These are phyloP conservation scores for Leptodactylus fuscus DNA, from an alignment of 2,113 vertebrate genomes.

Conservation along the genomic window DNA sequence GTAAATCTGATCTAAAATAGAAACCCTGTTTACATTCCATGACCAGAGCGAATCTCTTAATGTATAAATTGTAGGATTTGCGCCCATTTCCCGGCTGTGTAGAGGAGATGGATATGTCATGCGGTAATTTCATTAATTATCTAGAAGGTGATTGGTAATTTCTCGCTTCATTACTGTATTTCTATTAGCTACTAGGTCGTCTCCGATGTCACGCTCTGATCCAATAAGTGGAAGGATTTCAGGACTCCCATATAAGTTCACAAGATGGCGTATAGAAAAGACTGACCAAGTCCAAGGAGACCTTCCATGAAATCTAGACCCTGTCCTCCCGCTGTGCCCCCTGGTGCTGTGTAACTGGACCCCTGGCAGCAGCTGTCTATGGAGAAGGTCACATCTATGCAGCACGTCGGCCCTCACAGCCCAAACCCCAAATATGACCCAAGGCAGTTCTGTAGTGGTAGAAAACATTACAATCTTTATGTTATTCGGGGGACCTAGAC, in stretches of 20 bases:
- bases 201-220: background rate
- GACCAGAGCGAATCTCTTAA: background rate
- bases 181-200: background rate
- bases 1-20: background rate
- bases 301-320: no score
- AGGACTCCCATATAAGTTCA: background rate
- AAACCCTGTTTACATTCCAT: background rate
- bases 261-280: background rate
- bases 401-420: background rate
- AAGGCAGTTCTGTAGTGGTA: no score
- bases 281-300: background rate
- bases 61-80: background rate
- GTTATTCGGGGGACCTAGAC: background rate
- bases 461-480: no score
- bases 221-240: background rate
- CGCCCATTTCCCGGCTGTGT: background rate
- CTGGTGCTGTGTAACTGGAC: background rate
- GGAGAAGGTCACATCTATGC: background rate
- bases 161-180: background rate
- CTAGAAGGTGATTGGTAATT: background rate
- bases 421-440: no score
- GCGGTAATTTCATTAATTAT: constrained; percentile 18
- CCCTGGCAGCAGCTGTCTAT: constrained; percentile 2
- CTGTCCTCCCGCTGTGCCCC: background rate
- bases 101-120: background rate